Base-by-base conservation (phyloP, 2,113 vertebrate species). In the Colinus virginianus region DNA sequence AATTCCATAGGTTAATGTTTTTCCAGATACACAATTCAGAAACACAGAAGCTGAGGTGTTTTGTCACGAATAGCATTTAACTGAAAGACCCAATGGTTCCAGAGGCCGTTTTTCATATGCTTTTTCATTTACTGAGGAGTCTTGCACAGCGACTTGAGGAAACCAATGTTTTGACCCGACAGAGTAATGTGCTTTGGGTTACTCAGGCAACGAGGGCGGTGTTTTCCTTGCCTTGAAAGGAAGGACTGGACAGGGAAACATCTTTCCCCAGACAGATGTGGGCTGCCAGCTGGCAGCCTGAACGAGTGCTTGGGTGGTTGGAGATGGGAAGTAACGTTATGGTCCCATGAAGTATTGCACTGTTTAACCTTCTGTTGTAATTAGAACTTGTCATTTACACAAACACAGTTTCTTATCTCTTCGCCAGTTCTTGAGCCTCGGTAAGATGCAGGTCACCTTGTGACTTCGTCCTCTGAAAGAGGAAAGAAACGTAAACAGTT, bases 401-500 rank as follows among this genome's bases (percentile, higher is more conserved):
- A 82, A 92, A 88, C 26, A 10, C 58, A 62, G 9, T 45, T 90
- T 72, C 74, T 94, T 96, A 88, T 87, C 92, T 88, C 40, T 70
- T 75, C 62, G 53, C 55, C 48, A 0, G 3, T 89, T 87, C 59
- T 90, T 92, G 74, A 88, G 84, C 36, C 62, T 78, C 43, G 58
- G 76, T 93, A 95, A 88, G 48, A 22, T 72, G 80, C 69, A 64
- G 25, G 94, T 96, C 80, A 90, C 70, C 30, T 75, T 92, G 77
- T 93, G 16, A 2, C 70, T 69, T 76, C 85, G 91, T 78, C 69
- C 93, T 93, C 90, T 88, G 38, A 90, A 90, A 88, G 40, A 81
- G 69, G 13, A n/a, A 51, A 56, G 28, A 90, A 79, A 70, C 40
- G 30, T 49, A 58, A 91, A 82, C 93, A 74, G 38, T 56, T 83